Evolutionary conservation across 2,797 vertebrate species (phyloP).

Genomic region (Acipenser ruthenus): DNA sequence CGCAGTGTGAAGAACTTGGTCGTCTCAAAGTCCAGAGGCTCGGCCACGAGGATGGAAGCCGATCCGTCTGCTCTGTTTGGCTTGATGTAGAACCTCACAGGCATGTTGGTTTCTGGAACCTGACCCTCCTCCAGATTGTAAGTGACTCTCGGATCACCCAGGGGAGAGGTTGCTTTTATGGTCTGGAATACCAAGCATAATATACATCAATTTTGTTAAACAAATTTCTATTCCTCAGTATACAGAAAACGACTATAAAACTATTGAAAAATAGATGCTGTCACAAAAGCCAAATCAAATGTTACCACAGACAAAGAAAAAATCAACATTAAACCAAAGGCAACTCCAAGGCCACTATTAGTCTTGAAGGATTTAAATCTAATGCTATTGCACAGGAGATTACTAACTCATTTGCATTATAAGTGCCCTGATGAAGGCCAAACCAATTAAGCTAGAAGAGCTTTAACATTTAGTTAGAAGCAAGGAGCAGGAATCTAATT

Average conservation of each 20-base stretch:
- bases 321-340: too few relatives aligned
- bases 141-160: slow-evolving; percentile 74
- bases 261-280: neutral
- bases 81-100: slow-evolving; percentile 79
- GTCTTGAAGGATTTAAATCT: too few relatives aligned
- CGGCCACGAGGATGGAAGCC: slow-evolving; percentile 75
- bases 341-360: too few relatives aligned
- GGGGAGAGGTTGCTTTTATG: slow-evolving; percentile 74
- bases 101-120: slow-evolving; percentile 81
- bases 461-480: too few relatives aligned
- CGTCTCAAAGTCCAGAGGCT: slow-evolving; percentile 78
- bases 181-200: slow-evolving; percentile 47
- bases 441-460: too few relatives aligned
- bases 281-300: neutral
- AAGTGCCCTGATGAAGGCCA: too few relatives aligned
- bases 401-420: too few relatives aligned
- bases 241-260: neutral
- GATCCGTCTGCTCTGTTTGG: slow-evolving; percentile 74
- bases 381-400: too few relatives aligned
- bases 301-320: neutral
- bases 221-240: neutral
- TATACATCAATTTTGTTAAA: neutral
- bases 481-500: too few relatives aligned
- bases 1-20: slow-evolving; percentile 68
- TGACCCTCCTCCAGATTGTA: slow-evolving; percentile 84